A percentile compares a stretch with the other conserved stretches of the same genome.
Evolutionary conservation across 2,797 vertebrate genomes (phyloP).

Genomic region (Intellagama lesueurii): DNA sequence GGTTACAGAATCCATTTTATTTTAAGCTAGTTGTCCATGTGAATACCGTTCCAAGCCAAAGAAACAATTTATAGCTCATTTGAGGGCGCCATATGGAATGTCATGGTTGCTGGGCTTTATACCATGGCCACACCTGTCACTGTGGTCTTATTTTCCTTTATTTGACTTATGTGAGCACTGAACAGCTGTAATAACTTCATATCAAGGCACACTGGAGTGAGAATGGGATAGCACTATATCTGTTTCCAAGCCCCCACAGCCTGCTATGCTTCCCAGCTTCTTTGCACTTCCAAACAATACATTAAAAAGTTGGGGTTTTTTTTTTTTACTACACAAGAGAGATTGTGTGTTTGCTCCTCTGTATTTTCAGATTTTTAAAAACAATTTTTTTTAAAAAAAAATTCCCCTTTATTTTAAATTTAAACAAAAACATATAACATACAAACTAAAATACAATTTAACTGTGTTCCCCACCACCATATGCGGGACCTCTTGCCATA

Average conservation of each 20-base stretch:
- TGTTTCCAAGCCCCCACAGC: background rate
- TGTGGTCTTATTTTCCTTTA: conserved; percentile 3
- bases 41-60: background rate
- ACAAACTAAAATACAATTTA: no score
- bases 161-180: background rate
- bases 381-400: background rate
- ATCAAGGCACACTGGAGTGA: background rate
- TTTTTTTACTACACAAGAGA: background rate
- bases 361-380: background rate
- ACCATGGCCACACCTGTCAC: conserved; percentile 25
- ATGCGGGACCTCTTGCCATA: no score
- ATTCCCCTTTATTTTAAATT: no score
- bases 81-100: background rate
- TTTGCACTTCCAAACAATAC: background rate
- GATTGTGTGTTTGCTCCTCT: background rate
- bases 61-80: conserved; percentile 16
- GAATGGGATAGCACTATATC: background rate
- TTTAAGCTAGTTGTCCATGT: background rate
- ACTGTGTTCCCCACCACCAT: no score
- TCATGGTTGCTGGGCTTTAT: background rate
- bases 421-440: no score
- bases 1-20: background rate
- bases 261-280: background rate
- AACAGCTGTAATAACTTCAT: conserved; percentile 34
- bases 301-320: background rate